phyloP scores from a whole-genome alignment of 2,888 invertebrate genomes.

The Cylloceria caligata region DNA sequence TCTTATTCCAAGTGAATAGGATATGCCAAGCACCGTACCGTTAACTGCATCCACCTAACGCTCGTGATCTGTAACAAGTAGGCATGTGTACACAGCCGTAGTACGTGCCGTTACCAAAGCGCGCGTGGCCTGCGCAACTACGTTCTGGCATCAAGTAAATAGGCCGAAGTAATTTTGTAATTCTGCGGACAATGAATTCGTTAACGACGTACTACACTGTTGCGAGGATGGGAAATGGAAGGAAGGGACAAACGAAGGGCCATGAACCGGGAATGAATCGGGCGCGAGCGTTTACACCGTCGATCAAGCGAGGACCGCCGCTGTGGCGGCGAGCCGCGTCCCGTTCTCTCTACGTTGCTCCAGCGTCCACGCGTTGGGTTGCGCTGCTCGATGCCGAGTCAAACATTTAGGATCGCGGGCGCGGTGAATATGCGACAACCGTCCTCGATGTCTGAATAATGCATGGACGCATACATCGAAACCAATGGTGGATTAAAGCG shows the following conservation, averaged over 20 bases:
- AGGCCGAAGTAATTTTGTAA: conserved; percentile 67
- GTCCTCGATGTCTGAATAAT: conserved; percentile 72
- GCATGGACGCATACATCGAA: conserved; percentile 71
- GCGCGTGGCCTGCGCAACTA: conserved; percentile 8
- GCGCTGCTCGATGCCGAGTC: conserved; percentile 66
- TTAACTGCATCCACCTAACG: background rate
- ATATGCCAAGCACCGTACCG: background rate
- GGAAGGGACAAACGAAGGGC: conserved; percentile 39
- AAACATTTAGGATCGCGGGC: conserved; percentile 72
- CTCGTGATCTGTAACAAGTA: conserved; percentile 46
- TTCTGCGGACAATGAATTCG: conserved; percentile 59
- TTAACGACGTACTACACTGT: conserved; percentile 52
- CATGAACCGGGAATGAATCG: conserved; percentile 38
- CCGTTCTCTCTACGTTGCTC: conserved; percentile 22
- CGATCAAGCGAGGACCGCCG: conserved; percentile 52
- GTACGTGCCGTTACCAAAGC: conserved; percentile 35
- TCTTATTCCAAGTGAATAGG: background rate
- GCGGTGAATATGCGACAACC: conserved; percentile 73
- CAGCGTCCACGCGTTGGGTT: conserved; percentile 49
- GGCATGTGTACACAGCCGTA: conserved; percentile 31
- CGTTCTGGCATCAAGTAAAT: conserved; percentile 41
- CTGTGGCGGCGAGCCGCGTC: conserved; percentile 22
- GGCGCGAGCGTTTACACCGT: conserved; percentile 64
- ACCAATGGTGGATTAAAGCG: conserved; percentile 75
- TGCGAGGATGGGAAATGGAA: conserved; percentile 13